phyloP scores from a whole-genome alignment of 2,113 vertebrate species.

The Eublepharis macularius region DNA sequence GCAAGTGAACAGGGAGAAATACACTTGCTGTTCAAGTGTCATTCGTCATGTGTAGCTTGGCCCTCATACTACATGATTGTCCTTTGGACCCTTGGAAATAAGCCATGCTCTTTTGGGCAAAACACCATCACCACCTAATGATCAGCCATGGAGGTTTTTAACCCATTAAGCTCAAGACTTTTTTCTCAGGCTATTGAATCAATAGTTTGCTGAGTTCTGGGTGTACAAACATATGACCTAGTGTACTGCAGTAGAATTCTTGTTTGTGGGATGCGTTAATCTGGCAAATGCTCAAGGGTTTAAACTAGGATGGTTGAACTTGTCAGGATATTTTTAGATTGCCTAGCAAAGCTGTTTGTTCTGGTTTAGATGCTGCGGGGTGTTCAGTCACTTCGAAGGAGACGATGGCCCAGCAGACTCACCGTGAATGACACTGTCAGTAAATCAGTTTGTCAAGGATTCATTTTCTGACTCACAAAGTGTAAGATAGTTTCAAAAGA shows the following conservation, averaged over 20 bases:
- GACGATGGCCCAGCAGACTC: conserved; percentile 60
- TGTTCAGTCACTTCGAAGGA: conserved; percentile 52
- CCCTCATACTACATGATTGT: not conserved
- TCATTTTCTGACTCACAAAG: conserved; percentile 4
- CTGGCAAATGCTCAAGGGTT: not conserved
- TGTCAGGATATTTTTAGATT: conserved; percentile 57
- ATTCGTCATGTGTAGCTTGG: too few species aligned
- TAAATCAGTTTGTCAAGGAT: conserved; percentile 66
- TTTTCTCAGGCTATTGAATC: not conserved
- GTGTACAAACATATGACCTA: not conserved
- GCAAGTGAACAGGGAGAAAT: too few species aligned
- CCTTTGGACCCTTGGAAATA: not conserved
- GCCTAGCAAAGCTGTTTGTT: conserved; percentile 54
- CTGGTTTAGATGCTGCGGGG: conserved; percentile 50
- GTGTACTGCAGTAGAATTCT: not conserved
- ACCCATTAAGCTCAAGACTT: not conserved
- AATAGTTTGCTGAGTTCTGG: not conserved
- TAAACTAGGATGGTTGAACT: conserved; percentile 45
- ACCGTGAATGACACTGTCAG: conserved; percentile 63
- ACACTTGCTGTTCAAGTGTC: too few species aligned
- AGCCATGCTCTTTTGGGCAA: not conserved
- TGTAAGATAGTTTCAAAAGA: conserved; percentile 31
- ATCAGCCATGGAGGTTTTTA: not conserved
- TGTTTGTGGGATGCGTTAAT: not conserved
- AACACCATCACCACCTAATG: not conserved